Conservation (phyloP, 2,113 vertebrate species). For the Nanorana parkeri region DNA sequence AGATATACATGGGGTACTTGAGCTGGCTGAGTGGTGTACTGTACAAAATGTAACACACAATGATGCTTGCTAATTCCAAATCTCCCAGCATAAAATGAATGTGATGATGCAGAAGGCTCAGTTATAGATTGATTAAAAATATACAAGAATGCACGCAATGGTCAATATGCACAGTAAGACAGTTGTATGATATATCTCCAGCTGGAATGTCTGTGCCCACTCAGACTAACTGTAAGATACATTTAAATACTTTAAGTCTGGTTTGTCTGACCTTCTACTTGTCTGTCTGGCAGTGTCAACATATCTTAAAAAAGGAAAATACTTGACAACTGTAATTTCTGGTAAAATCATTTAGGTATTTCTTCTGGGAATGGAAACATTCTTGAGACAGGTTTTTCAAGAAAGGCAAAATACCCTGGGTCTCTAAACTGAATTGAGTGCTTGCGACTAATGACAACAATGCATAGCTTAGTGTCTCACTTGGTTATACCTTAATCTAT, state of each 20-base stretch:
- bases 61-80: neutral
- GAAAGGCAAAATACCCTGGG: conserved; percentile 10
- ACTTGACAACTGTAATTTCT: conserved; percentile 30
- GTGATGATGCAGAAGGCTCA: neutral
- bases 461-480: neutral
- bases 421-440: neutral
- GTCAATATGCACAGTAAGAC: neutral
- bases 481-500: neutral
- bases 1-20: too few relatives aligned
- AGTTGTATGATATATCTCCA: neutral
- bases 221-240: neutral
- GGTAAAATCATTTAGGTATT: conserved; percentile 44
- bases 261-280: conserved; percentile 20
- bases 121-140: neutral
- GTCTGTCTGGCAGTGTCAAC: conserved; percentile 34
- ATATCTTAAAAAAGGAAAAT: conserved; percentile 34
- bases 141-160: neutral
- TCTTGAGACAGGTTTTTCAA: conserved; percentile 29
- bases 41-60: neutral
- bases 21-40: neutral
- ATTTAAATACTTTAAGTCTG: conserved; percentile 16
- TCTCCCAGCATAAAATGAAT: neutral
- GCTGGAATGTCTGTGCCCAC: neutral
- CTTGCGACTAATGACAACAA: conserved; percentile 1
- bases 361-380: conserved; percentile 42